Evolutionary conservation across 35 echinoderm and acorn worm genomes (phyloP), one percentile per base, ranked within the genome.

Genomic region (Heliocidaris tuberculata): DNA sequence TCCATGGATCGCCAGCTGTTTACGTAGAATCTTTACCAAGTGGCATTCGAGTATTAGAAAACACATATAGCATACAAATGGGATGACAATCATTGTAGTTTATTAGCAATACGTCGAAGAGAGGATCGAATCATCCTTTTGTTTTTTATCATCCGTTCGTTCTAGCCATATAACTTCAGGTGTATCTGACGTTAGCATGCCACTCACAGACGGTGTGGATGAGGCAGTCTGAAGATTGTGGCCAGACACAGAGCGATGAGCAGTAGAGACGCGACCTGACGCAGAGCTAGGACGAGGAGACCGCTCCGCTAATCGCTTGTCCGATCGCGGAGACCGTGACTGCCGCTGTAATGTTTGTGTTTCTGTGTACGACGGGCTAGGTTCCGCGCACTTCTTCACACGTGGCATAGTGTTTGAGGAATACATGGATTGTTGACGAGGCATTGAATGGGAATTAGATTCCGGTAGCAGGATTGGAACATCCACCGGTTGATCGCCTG

Each of bases 181-280:
- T 19, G 47, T 13, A 42, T 59, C 91, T n/a, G 91, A 48, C 5
- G 91, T 17, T 30, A 93, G 0, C 50, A 21, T 52, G 17, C 91
- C 91, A 27, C 91, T 93, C n/a, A 93, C 91, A 31, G 91, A 93
- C 2, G 91, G 91, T 4, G 91, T 93, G 3, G 91, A 93, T 12
- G 91, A 52, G 48, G 91, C 91, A 50, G 91, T 13, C n/a, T 93
- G 91, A 93, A 93, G 91, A 50, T 93, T 93, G 91, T 93, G 91
- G 91, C 91, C 91, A 93, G 91, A 93, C 13, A 93, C 91, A 59
- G 91, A 93, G 91, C 91, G 91, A 59, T 93, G 91, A 21, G 91
- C 91, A 3, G 91, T 93, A 30, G 91, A 93, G 50, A 93, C 50
- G 2, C 91, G 91, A n/a, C 91, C 91, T 10, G 87, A 89, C 29